phyloP scores from a whole-genome alignment of 2,113 vertebrate species.

The Chelonoidis abingdonii region DNA sequence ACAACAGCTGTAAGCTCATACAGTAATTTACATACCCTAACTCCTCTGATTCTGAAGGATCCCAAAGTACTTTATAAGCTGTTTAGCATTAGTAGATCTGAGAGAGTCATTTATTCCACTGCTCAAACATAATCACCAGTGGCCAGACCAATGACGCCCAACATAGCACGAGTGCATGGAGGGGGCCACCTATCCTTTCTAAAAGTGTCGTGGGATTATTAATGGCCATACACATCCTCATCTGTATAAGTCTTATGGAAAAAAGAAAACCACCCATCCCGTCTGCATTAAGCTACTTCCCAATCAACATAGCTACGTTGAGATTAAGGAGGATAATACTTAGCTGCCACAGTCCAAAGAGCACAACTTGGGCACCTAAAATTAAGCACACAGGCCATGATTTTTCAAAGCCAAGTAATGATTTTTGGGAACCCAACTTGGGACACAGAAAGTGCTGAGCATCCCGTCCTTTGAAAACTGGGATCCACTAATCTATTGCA shows the following conservation, averaged over 20 bases:
- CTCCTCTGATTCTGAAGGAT: neutral
- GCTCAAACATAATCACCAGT: neutral
- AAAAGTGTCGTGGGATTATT: neutral
- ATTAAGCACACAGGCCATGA: neutral
- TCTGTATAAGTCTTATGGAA: neutral
- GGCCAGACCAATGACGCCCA: neutral
- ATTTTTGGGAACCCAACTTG: neutral
- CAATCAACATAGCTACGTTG: neutral
- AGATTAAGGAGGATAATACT: neutral
- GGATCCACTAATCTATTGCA: neutral
- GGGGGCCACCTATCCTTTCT: neutral
- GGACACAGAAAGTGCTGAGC: neutral
- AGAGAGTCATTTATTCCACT: neutral
- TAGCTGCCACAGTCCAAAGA: neutral
- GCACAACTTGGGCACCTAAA: neutral
- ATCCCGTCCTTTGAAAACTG: neutral
- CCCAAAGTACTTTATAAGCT: neutral
- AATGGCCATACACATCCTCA: neutral
- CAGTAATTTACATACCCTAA: neutral
- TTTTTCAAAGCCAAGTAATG: neutral
- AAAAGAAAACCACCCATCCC: neutral
- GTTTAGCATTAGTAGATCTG: neutral
- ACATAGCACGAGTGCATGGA: too few species aligned
- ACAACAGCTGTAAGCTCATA: neutral
- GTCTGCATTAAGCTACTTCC: neutral